phyloP scores from a whole-genome alignment of 2,113 vertebrate genomes.

The Peromyscus californicus region DNA sequence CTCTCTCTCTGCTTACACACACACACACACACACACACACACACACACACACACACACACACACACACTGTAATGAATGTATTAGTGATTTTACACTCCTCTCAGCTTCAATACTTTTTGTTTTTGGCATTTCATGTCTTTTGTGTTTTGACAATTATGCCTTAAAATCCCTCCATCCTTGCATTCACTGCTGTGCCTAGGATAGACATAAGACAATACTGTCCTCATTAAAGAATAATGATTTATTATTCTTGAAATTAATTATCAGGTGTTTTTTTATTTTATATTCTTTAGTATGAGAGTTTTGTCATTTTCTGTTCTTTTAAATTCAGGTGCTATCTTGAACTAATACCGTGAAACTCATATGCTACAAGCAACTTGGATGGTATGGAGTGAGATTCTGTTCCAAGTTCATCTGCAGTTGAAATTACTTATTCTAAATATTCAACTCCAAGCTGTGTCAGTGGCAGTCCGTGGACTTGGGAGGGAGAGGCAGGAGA shows the following conservation, averaged over 20 bases:
- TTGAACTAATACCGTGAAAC: background rate
- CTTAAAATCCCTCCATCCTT: background rate
- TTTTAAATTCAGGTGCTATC: slow-evolving; percentile 42
- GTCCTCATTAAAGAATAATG: slow-evolving; percentile 48
- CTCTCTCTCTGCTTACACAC: background rate
- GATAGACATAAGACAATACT: slow-evolving; percentile 15
- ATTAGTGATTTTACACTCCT: slow-evolving; percentile 12
- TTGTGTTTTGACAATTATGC: background rate
- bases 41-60: background rate
- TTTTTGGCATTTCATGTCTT: background rate
- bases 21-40: background rate
- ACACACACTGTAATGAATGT: background rate
- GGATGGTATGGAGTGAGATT: background rate
- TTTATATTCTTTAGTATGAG: slow-evolving; percentile 38
- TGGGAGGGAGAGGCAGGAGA: background rate
- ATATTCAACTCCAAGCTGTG: background rate
- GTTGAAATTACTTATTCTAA: slow-evolving; percentile 63
- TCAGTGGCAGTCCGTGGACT: background rate
- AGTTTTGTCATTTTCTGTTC: slow-evolving; percentile 60
- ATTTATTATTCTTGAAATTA: slow-evolving; percentile 54
- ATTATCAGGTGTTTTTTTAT: slow-evolving; percentile 53
- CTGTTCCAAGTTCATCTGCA: slow-evolving; percentile 52
- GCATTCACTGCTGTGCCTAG: slow-evolving; percentile 11
- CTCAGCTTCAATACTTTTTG: background rate
- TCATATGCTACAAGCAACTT: slow-evolving; percentile 34